Conservation (phyloP, 2,113 vertebrate species). For the Pituophis catenifer region DNA sequence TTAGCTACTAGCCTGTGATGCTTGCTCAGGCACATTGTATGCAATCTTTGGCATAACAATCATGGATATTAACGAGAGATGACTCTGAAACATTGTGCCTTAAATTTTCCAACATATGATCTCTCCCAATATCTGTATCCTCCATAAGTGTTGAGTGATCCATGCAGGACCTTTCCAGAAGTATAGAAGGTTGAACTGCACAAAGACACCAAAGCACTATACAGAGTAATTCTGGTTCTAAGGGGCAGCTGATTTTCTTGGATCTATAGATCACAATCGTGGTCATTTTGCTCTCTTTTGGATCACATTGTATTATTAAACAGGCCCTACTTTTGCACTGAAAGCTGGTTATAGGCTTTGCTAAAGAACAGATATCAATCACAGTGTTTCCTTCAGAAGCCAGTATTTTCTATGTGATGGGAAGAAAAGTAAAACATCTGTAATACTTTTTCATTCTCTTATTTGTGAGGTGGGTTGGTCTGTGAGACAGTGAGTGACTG, state of each 20-base stretch:
- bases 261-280: not conserved
- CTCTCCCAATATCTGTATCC: not conserved
- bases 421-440: not conserved
- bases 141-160: not conserved
- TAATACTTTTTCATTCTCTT: not conserved
- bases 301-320: not conserved
- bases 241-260: no score
- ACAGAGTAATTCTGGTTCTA: not conserved
- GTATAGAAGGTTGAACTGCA: not conserved
- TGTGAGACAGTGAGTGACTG: not conserved
- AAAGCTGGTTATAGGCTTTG: not conserved
- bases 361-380: not conserved
- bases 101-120: not conserved
- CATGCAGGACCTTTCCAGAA: not conserved
- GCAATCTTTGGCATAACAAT: not conserved
- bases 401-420: not conserved
- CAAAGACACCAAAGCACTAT: not conserved
- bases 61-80: not conserved
- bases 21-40: not conserved
- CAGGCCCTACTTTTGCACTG: not conserved
- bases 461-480: not conserved
- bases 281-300: not conserved
- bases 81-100: not conserved
- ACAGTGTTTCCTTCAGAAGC: not conserved
- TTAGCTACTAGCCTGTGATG: not conserved